These are phyloP conservation scores for Acanthopagrus latus DNA, from an alignment of 2,797 vertebrate species.

Conservation along the genomic window DNA sequence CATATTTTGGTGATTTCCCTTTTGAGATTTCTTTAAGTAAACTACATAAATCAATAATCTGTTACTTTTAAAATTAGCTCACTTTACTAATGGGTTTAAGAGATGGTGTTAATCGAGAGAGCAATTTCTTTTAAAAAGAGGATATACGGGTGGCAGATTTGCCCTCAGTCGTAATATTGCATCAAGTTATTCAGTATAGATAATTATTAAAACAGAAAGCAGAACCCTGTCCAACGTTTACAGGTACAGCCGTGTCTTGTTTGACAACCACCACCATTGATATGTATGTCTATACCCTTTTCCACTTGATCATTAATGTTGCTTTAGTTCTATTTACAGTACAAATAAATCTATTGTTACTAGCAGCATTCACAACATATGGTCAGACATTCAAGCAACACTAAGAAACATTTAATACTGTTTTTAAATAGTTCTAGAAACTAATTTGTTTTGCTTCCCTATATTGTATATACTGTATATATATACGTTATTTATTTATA, in stretches of 20 bases:
- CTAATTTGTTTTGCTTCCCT: conserved; percentile 80
- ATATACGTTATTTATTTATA: conserved; percentile 72
- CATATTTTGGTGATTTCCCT: conserved; percentile 36
- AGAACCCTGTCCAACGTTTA: conserved; percentile 69
- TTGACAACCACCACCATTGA: conserved; percentile 75
- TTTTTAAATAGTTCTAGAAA: conserved; percentile 82
- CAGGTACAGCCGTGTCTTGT: conserved; percentile 70
- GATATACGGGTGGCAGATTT: conserved; percentile 54
- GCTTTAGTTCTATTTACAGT: conserved; percentile 83
- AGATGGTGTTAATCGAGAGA: conserved; percentile 52
- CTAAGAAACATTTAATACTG: conserved; percentile 83
- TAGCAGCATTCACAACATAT: conserved; percentile 88
- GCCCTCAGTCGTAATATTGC: conserved; percentile 75
- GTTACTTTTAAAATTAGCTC: conserved; percentile 44
- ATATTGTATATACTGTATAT: conserved; percentile 78
- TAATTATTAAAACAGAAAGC: conserved; percentile 68
- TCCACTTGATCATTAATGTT: conserved; percentile 72
- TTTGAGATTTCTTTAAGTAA: conserved; percentile 31
- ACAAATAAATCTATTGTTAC: conserved; percentile 84
- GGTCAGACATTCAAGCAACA: conserved; percentile 84
- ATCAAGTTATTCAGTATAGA: conserved; percentile 66
- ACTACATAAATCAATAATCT: conserved; percentile 33
- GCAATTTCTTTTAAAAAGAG: conserved; percentile 45
- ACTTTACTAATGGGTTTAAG: conserved; percentile 48
- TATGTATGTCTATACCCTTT: conserved; percentile 84